phyloP scores from a whole-genome alignment of 2,797 vertebrate species.

The Psittacula derbiana region DNA sequence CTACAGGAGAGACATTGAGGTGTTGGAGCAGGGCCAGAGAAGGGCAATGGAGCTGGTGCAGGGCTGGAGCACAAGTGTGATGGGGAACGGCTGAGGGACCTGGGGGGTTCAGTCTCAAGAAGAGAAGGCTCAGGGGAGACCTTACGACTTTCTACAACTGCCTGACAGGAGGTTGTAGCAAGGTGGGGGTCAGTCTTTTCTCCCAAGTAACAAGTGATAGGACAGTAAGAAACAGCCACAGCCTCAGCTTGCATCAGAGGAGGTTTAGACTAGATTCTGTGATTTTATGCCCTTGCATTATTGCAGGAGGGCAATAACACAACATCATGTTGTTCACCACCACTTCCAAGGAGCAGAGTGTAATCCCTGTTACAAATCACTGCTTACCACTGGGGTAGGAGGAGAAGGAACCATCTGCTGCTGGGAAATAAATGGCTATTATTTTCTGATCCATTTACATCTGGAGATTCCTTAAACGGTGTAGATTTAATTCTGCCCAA shows the following conservation, averaged over 20 bases:
- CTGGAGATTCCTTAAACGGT: background rate
- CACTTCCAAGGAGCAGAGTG: background rate
- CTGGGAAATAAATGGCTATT: background rate
- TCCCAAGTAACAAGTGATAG: background rate
- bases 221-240: background rate
- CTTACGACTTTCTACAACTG: too few species aligned
- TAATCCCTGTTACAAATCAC: background rate
- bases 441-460: background rate
- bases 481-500: background rate
- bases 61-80: background rate
- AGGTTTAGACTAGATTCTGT: background rate
- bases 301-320: background rate
- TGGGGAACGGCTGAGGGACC: background rate
- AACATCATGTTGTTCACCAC: background rate
- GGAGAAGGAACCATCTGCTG: background rate
- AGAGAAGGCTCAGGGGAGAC: background rate
- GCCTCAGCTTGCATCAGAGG: background rate
- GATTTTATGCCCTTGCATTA: background rate
- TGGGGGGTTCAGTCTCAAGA: background rate
- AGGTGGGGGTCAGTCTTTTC: background rate
- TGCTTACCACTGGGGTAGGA: background rate
- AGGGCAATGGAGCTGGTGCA: background rate
- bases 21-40: background rate
- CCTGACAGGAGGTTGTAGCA: background rate
- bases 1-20: background rate